Conservation (phyloP, 2,797 vertebrate genomes). For the Paedocypris micromegethes region DNA sequence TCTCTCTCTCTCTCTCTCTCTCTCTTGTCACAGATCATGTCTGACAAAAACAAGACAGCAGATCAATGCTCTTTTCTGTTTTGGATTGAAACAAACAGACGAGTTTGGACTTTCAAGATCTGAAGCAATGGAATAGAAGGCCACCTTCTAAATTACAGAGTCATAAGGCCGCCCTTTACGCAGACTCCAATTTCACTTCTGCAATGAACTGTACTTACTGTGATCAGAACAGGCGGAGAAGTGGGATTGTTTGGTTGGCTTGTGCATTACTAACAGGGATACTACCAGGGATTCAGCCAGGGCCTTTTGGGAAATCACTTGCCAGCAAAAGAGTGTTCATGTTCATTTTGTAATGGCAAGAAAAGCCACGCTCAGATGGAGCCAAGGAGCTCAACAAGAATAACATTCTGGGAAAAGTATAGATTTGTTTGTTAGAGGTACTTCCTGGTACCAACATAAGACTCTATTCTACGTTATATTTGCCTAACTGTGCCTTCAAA, state of each 20-base stretch:
- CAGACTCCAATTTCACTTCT: conserved; percentile 15
- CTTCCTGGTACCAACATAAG: background rate
- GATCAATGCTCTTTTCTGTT: conserved; percentile 8
- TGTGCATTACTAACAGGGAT: conserved; percentile 9
- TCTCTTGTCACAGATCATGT: conserved; percentile 4
- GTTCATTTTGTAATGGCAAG: conserved; percentile 21
- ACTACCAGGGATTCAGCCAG: conserved; percentile 15
- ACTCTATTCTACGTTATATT: background rate
- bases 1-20: no score
- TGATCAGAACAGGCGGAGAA: conserved; percentile 20
- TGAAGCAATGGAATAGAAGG: background rate
- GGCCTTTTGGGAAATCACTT: conserved; percentile 31
- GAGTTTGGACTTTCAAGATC: conserved; percentile 9
- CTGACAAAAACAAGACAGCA: conserved; percentile 17
- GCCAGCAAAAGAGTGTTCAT: conserved; percentile 11
- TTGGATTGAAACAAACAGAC: background rate
- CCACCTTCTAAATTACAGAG: conserved; percentile 15
- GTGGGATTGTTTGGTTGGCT: conserved; percentile 20
- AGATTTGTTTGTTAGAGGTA: conserved; percentile 3
- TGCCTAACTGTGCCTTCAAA: background rate
- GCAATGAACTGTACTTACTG: conserved; percentile 24
- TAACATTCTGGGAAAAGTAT: conserved; percentile 2
- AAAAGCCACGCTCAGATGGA: conserved; percentile 6
- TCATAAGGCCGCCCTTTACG: conserved; percentile 5
- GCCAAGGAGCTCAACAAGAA: conserved; percentile 5